Percentiles rank a stretch among this genome's conserved stretches.
These are phyloP conservation scores for Parotia lawesii DNA, from an alignment of 2,113 vertebrate genomes.

Conservation along the genomic window DNA sequence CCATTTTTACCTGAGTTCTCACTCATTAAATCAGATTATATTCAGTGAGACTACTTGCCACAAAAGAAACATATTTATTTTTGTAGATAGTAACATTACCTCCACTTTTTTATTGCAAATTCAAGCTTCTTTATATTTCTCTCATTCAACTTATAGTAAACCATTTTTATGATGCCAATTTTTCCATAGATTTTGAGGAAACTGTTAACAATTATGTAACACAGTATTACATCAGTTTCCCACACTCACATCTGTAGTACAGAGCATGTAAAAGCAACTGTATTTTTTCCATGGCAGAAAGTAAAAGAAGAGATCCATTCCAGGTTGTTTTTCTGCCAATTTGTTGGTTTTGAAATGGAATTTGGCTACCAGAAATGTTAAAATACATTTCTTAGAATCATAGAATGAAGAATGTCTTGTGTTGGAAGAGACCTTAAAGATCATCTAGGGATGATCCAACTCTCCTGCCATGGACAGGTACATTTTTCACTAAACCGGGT, in stretches of 20 bases:
- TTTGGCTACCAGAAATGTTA: not conserved
- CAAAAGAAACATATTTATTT: not conserved
- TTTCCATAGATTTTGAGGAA: not conserved
- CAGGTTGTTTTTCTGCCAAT: not conserved
- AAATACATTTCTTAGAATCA: not conserved
- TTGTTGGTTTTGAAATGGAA: not conserved
- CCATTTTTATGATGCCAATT: rapidly evolving
- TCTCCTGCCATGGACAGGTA: not conserved
- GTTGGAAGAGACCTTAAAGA: not conserved
- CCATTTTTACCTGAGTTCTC: not conserved
- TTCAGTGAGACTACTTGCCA: not conserved
- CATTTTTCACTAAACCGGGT: too few relatives aligned
- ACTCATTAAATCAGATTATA: not conserved
- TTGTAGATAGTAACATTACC: not conserved
- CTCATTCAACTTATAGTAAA: not conserved
- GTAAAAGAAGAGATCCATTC: not conserved
- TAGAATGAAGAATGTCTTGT: not conserved
- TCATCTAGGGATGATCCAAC: too few relatives aligned
- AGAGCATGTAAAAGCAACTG: not conserved
- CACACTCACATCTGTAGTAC: not conserved
- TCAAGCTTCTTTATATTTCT: not conserved
- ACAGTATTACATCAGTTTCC: not conserved
- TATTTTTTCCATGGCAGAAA: not conserved
- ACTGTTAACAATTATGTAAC: not conserved
- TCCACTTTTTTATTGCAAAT: not conserved